Conservation (phyloP, 2,797 vertebrate genomes). For the Diplodus puntazzo region DNA sequence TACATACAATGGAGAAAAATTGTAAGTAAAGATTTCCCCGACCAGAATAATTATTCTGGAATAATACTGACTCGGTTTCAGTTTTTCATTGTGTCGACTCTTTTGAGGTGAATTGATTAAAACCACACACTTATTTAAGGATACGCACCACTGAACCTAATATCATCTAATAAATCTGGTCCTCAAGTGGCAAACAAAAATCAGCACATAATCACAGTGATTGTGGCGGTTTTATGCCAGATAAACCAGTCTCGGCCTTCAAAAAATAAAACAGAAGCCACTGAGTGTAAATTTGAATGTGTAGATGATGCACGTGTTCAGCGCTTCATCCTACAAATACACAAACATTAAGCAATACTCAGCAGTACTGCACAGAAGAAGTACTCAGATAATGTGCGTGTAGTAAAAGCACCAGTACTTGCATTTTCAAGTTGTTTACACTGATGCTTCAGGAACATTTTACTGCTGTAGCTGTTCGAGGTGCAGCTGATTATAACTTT, state of each 20-base stretch:
- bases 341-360: not conserved
- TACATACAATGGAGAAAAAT: too few relatives aligned
- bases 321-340: not conserved
- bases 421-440: not conserved
- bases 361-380: not conserved
- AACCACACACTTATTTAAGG: not conserved
- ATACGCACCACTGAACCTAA: not conserved
- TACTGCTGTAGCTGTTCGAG: not conserved
- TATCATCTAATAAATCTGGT: not conserved
- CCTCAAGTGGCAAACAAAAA: not conserved
- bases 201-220: not conserved
- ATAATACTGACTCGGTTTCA: not conserved
- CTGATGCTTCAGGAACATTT: not conserved
- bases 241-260: not conserved
- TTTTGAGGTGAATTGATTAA: not conserved
- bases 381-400: too few relatives aligned
- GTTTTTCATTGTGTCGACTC: not conserved
- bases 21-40: too few relatives aligned
- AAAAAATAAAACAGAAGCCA: not conserved
- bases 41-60: not conserved
- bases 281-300: not conserved
- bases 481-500: conserved; percentile 3
- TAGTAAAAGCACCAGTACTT: not conserved
- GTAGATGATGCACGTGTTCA: not conserved
- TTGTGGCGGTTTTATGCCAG: not conserved